Percentiles rank a stretch among this genome's conserved stretches.
phyloP scores from a whole-genome alignment of 2,797 vertebrate species.

The Pteropus rufus region DNA sequence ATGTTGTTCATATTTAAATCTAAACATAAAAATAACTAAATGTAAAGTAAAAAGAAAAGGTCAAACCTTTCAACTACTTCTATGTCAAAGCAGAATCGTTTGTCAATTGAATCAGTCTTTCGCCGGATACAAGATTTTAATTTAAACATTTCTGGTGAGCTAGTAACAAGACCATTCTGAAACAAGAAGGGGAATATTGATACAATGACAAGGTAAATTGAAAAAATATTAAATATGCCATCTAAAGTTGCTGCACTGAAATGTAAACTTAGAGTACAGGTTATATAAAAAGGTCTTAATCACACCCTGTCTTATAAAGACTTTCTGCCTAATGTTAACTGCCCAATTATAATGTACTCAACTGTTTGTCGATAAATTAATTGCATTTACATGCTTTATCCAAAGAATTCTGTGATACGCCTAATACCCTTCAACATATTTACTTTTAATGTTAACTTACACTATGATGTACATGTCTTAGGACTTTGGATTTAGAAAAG shows the following conservation, averaged over 20 bases:
- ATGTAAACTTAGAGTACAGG: not conserved
- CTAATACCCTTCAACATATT: not conserved
- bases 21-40: not conserved
- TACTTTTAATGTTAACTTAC: not conserved
- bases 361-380: not conserved
- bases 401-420: not conserved
- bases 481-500: not conserved
- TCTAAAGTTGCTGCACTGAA: not conserved
- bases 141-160: conserved; percentile 92
- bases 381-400: not conserved
- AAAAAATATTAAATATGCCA: not conserved
- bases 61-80: conserved; percentile 97
- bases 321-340: not conserved
- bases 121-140: conserved; percentile 96
- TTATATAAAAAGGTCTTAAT: not conserved
- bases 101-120: conserved; percentile 98
- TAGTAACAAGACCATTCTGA: conserved; percentile 93
- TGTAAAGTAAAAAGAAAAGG: conserved; percentile 11
- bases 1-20: not conserved
- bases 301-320: not conserved
- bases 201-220: not conserved
- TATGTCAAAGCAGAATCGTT: conserved; percentile 98
- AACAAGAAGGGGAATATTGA: conserved; percentile 59
- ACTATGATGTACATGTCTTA: not conserved
- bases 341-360: not conserved